Base-by-base conservation (phyloP, 2,113 vertebrate genomes). In the Salvator merianae region DNA sequence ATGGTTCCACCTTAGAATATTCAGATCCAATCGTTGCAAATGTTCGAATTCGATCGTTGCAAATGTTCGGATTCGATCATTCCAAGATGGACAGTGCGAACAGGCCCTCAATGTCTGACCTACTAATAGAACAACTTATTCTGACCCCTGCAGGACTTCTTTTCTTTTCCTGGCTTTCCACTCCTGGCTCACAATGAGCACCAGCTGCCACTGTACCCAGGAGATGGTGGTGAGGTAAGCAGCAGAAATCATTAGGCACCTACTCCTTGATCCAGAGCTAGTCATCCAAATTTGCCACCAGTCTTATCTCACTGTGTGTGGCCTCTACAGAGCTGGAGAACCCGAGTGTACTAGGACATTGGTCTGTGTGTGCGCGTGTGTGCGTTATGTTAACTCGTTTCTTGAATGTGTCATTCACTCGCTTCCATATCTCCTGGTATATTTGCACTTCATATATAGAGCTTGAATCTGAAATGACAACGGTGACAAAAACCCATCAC, bases 301-400 rank as follows among this genome's bases (percentile, higher is more conserved):
- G 88, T 72, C 43, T 88, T 93, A 93, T 95, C 93, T 89, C 84
- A 82, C 92, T 88, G 90, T 93, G 93, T 95, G 95, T 95, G 94
- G 94, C 91, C 95, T 88, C 75, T 75, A 84, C 78, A 87, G 13
- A 68, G 88, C 86, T 68, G 77, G 16, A 59, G 83, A 81, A 83
- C 89, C 91, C 91, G 83, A 91, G 92, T 92, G 90, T 77, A 76
- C 59, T 90, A 88, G 91, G 89, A 79, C 88, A 82, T 75, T 62
- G 75, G 59, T n/a, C n/a, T n/a, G 83, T 81, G 93, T 91, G 88
- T 70, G 84, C 82, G 79, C 87, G 71, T 88, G 90, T 83, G 88
- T 88, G 91, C 66, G 73, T 53, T 90, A n/a, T 43, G 83, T 93
- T 91, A 88, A 90, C 90, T 93, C 93, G 88, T 87, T 86, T 91